phyloP scores from a whole-genome alignment of 2,113 vertebrate genomes.

The Rhodinocichla rosea region DNA sequence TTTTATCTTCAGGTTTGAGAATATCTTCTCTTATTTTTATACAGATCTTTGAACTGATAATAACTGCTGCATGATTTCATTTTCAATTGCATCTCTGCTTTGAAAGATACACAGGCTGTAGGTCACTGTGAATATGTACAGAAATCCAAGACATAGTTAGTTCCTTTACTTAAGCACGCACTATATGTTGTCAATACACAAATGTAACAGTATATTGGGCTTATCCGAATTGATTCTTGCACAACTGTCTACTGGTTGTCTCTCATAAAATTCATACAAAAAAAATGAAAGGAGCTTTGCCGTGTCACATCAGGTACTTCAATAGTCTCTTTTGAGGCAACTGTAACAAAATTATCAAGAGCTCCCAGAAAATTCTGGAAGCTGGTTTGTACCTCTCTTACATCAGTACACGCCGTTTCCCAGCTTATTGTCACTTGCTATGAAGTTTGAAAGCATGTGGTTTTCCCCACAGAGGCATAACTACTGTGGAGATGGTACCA shows the following conservation, averaged over 20 bases:
- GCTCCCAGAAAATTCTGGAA: background rate
- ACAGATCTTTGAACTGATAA: background rate
- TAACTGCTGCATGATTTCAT: background rate
- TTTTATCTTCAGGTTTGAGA: background rate
- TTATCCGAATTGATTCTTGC: background rate
- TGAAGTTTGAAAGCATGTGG: fast-evolving
- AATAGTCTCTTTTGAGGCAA: background rate
- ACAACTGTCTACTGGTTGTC: background rate
- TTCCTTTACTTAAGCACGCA: background rate
- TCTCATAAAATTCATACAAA: background rate
- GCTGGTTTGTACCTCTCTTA: background rate
- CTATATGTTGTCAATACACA: background rate
- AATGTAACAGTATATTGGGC: background rate
- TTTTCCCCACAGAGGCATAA: background rate
- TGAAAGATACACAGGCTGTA: background rate
- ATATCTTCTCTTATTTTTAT: background rate
- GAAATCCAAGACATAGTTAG: background rate
- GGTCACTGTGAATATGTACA: background rate
- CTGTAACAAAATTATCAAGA: background rate
- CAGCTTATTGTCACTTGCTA: background rate
- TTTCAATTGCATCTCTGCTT: background rate
- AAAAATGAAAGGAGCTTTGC: background rate
- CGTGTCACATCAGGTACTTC: background rate
- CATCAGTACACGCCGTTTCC: background rate
- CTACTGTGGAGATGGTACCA: background rate